Conservation (phyloP, 1,140 invertebrate species). For the Agraylea sexmaculata region DNA sequence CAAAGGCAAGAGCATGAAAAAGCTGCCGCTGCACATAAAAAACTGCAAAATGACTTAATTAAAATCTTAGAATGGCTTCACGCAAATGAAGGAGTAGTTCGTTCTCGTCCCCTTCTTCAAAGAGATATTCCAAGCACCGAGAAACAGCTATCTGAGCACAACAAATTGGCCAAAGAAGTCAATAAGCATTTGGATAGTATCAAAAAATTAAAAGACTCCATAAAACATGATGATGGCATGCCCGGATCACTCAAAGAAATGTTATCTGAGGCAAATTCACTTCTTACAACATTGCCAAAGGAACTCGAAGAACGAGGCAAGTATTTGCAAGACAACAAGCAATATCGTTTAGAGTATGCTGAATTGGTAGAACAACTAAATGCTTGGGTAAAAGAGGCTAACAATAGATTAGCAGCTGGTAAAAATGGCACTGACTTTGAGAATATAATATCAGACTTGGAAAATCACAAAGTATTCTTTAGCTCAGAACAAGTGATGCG, state of each 20-base stretch:
- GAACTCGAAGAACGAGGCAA: slow-evolving; percentile 68
- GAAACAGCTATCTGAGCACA: slow-evolving; percentile 68
- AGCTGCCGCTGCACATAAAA: slow-evolving; percentile 75
- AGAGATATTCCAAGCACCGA: slow-evolving; percentile 69
- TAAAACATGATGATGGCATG: slow-evolving; percentile 61
- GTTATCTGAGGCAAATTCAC: slow-evolving; percentile 66
- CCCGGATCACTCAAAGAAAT: slow-evolving; percentile 69
- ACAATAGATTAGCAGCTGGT: slow-evolving; percentile 59
- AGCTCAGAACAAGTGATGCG: slow-evolving; percentile 63
- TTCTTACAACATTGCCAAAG: slow-evolving; percentile 62
- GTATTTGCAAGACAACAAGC: slow-evolving; percentile 69
- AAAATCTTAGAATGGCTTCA: slow-evolving; percentile 75
- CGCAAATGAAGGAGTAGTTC: slow-evolving; percentile 69
- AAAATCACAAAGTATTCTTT: slow-evolving; percentile 79
- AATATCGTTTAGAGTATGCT: slow-evolving; percentile 61
- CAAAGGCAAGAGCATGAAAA: slow-evolving; percentile 77
- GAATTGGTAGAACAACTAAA: slow-evolving; percentile 63
- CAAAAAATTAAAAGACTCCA: slow-evolving; percentile 51
- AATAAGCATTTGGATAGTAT: slow-evolving; percentile 59
- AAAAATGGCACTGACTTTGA: slow-evolving; percentile 81
- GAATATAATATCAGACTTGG: slow-evolving; percentile 66
- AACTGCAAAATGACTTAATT: slow-evolving; percentile 67
- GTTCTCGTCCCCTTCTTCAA: slow-evolving; percentile 68
- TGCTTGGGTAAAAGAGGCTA: slow-evolving; percentile 76
- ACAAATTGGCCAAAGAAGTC: slow-evolving; percentile 54